phyloP scores from a whole-genome alignment of 2,113 vertebrate genomes.

The Prolemur simus region DNA sequence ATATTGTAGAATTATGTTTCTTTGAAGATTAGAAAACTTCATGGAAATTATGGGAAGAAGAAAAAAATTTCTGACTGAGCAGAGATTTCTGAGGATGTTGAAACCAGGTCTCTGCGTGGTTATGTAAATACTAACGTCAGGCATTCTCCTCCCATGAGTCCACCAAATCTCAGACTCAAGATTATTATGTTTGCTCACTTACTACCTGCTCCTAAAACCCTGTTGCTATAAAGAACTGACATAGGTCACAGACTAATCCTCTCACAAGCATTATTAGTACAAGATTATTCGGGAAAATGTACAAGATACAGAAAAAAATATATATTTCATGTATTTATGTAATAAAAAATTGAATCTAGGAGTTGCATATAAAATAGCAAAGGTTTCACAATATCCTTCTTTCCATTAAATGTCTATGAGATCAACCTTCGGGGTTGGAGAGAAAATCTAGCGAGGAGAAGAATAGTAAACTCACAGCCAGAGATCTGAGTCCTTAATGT shows the following conservation, averaged over 20 bases:
- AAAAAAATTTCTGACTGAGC: neutral
- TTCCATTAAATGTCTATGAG: neutral
- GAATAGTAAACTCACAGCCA: neutral
- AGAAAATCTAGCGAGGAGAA: neutral
- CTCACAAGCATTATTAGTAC: neutral
- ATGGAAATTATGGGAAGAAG: neutral
- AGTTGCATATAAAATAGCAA: neutral
- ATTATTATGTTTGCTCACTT: neutral
- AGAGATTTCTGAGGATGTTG: neutral
- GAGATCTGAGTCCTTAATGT: neutral
- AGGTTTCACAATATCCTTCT: neutral
- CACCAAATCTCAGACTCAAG: neutral
- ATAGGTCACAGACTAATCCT: neutral
- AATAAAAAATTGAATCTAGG: neutral
- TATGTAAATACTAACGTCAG: neutral
- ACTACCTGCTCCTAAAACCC: neutral
- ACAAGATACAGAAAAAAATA: neutral
- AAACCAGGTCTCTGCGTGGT: neutral
- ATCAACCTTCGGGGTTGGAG: neutral
- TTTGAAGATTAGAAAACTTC: slow-evolving; percentile 15
- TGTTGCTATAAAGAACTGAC: neutral
- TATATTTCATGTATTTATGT: neutral
- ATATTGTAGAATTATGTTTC: slow-evolving; percentile 1
- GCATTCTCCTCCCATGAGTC: neutral
- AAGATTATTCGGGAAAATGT: neutral